Percentiles rank a stretch among this genome's conserved stretches.
Conservation (phyloP, 2,888 invertebrate species). For the Drosophila limbata region DNA sequence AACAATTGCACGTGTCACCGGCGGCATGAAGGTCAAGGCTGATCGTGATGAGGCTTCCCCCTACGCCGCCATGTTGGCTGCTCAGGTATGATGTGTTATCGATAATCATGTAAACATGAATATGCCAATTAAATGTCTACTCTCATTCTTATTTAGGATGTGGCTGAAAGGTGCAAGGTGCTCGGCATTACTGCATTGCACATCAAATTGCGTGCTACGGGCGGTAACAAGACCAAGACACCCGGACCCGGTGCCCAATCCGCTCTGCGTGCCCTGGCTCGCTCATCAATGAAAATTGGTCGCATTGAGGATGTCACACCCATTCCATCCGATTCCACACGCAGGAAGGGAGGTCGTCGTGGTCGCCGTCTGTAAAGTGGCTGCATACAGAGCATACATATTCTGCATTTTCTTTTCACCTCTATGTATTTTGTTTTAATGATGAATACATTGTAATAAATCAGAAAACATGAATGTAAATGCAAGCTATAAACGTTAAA, state of each 20-base stretch:
- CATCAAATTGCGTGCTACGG: constrained; percentile 99
- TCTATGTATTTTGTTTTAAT: constrained; percentile 31
- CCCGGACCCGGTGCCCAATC: constrained; percentile 99
- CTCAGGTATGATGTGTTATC: constrained; percentile 89
- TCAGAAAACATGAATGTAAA: constrained; percentile 13
- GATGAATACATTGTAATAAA: constrained; percentile 42
- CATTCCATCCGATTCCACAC: constrained; percentile 99
- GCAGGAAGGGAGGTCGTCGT: constrained; percentile 99
- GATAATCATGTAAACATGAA: background rate
- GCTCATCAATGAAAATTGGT: constrained; percentile 99
- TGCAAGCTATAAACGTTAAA: background rate
- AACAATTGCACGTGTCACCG: constrained; percentile 97
- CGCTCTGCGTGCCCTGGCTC: constrained; percentile 98
- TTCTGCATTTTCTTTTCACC: constrained; percentile 31
- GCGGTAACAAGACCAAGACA: constrained; percentile 99
- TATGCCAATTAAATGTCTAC: background rate
- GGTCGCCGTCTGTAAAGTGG: constrained; percentile 97
- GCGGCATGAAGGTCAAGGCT: constrained; percentile 99
- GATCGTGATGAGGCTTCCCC: constrained; percentile 99
- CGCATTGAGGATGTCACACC: constrained; percentile 99
- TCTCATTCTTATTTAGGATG: constrained; percentile 89
- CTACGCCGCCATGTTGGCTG: constrained; percentile 99
- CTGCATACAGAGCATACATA: constrained; percentile 9
- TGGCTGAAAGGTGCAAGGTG: constrained; percentile 98
- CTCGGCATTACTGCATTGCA: constrained; percentile 99